phyloP scores from a whole-genome alignment of 2,797 vertebrate species.

The Manis javanica region DNA sequence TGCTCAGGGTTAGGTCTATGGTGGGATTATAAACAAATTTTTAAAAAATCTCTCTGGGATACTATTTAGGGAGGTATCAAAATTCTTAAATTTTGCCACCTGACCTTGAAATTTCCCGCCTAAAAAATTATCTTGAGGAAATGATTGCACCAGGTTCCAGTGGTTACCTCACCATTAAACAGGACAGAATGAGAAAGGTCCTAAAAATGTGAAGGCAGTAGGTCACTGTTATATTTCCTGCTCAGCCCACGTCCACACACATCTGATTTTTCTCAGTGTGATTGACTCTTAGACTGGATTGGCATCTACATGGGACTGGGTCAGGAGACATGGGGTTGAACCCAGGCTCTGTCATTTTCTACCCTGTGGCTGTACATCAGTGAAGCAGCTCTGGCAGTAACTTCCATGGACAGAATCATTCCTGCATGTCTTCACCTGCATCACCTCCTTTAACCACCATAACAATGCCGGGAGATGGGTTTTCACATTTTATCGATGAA shows the following conservation, averaged over 20 bases:
- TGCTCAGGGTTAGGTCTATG: not conserved
- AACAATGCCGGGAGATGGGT: accelerated
- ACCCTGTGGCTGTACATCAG: not conserved
- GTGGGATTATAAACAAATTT: not conserved
- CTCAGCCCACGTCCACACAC: not conserved
- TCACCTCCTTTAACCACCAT: not conserved
- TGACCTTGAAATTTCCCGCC: not conserved
- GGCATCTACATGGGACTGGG: accelerated
- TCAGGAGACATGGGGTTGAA: not conserved
- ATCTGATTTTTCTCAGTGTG: not conserved
- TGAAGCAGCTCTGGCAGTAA: not conserved
- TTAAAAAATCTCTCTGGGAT: not conserved
- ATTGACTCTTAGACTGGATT: not conserved
- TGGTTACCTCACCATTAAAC: not conserved
- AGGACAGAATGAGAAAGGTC: not conserved
- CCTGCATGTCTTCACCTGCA: not conserved
- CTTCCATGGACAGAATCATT: accelerated
- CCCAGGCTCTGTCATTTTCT: not conserved
- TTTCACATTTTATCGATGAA: not conserved
- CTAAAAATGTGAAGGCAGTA: no score
- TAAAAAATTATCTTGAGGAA: not conserved
- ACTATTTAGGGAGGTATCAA: not conserved
- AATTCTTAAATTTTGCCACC: not conserved
- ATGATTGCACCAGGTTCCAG: accelerated
- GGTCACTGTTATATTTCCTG: not conserved